phyloP scores from a whole-genome alignment of 1,140 invertebrate genomes.

The Coptotermes formosanus region DNA sequence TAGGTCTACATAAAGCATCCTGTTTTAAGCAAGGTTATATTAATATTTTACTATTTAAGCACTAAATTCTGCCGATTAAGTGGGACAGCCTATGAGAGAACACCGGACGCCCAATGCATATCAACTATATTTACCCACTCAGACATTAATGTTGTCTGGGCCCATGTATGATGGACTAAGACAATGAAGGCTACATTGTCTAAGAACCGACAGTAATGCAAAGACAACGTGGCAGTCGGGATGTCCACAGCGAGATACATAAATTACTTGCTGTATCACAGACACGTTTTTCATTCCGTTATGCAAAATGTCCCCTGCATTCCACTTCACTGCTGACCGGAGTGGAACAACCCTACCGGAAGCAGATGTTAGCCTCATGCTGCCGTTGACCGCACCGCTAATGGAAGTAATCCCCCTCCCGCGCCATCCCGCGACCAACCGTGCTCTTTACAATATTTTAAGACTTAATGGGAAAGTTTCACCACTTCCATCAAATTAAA shows the following conservation, averaged over 20 bases:
- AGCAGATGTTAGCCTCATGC: background rate
- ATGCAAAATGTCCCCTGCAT: background rate
- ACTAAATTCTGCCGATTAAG: too few species aligned
- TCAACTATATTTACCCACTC: too few species aligned
- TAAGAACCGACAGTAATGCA: too few species aligned
- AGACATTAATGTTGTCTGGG: too few species aligned
- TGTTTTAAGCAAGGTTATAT: too few species aligned
- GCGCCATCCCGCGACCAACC: background rate
- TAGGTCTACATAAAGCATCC: too few species aligned
- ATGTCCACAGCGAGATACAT: background rate
- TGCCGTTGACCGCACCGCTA: background rate
- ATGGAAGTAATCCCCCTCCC: background rate
- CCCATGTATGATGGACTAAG: too few species aligned
- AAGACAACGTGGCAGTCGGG: too few species aligned
- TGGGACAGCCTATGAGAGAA: too few species aligned
- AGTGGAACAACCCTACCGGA: background rate
- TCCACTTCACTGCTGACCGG: background rate
- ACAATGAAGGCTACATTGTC: too few species aligned
- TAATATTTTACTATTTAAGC: too few species aligned
- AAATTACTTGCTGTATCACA: background rate
- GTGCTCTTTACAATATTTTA: background rate
- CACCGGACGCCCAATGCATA: too few species aligned
- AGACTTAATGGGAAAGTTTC: slow-evolving; percentile 16
- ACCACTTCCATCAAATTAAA: slow-evolving; percentile 9
- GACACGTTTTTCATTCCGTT: background rate